These are phyloP conservation scores for Burhinus bistriatus DNA, from an alignment of 2,113 vertebrate genomes.

Conservation along the genomic window DNA sequence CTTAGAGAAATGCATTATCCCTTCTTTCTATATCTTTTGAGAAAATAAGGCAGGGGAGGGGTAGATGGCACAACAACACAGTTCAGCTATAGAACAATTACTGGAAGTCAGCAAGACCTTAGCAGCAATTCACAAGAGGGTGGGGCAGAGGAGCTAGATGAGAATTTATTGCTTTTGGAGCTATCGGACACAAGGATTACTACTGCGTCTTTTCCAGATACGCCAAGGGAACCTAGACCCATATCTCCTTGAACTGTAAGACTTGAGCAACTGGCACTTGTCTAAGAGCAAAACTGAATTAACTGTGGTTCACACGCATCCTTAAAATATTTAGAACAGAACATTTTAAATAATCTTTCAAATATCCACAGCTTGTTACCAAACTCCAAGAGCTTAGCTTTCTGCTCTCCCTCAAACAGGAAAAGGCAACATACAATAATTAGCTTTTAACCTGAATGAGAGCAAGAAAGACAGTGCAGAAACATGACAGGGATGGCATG, in stretches of 20 bases:
- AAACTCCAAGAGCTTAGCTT: neutral
- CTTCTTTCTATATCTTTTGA: neutral
- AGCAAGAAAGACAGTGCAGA: neutral
- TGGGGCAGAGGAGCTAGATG: neutral
- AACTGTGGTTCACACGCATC: neutral
- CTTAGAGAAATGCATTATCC: neutral
- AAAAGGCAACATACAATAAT: neutral
- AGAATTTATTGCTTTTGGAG: slow-evolving; percentile 33
- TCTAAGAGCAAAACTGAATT: neutral
- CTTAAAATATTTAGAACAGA: neutral
- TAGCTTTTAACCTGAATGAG: neutral
- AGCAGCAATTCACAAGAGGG: neutral
- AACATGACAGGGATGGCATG: neutral
- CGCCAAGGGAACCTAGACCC: neutral
- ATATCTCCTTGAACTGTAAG: neutral
- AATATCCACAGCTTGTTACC: neutral
- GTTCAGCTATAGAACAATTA: slow-evolving; percentile 24
- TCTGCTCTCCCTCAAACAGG: neutral
- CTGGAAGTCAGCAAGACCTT: slow-evolving; percentile 6
- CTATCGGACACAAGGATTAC: neutral
- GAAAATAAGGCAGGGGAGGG: slow-evolving; percentile 2
- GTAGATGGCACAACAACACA: neutral
- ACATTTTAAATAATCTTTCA: neutral
- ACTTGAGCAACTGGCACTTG: neutral
- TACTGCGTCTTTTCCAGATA: neutral